Evolutionary conservation across 2,113 vertebrate genomes (phyloP), one percentile per base, ranked within the genome.

Genomic region (Aptenodytes patagonicus): DNA sequence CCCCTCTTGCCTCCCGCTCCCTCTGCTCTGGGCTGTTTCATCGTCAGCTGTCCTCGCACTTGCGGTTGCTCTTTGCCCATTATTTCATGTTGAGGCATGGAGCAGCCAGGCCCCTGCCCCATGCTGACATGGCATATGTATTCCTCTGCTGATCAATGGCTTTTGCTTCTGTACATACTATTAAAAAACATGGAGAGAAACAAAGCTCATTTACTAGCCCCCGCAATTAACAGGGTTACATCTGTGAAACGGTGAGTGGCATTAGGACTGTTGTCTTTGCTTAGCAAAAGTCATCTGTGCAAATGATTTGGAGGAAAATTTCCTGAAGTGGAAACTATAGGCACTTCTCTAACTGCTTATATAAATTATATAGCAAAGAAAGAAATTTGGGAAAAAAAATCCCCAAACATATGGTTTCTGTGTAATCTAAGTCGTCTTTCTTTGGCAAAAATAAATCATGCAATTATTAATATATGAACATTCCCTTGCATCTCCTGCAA

Each of bases 231-330:
- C 24, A 79, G 34, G 5, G 11, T 25, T 87, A 31, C 17, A 40
- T 62, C 68, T 60, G 29, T 89, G 84, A 90, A 82, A 77, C 6
- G 47, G 29, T 14, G 13, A 73, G 40, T n/a, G 47, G 19, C 42
- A 64, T 68, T 31, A 82, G 36, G 47, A 31, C 25, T 34, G 13
- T 13, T 66, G n/a, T 31, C 69, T 70, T 91, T 84, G 69, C 58
- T 92, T 87, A 87, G 60, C 44, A 93, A 68, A 70, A 82, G 36
- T n/a, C 71, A 90, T 31, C 58, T 60, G 31, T 87, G 44, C 42
- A 92, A 87, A 91, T 75, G 13, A 60, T 94, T 93, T 88, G 42
- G 46, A 60, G 38, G 44, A 80, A 96, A 97, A 97, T 73, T 91
- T 36, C 62, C 47, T 95, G 83, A 92, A 83, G 34, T 76, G n/a